These are phyloP conservation scores for Hucho hucho DNA, from an alignment of 2,113 vertebrate genomes.

Conservation along the genomic window DNA sequence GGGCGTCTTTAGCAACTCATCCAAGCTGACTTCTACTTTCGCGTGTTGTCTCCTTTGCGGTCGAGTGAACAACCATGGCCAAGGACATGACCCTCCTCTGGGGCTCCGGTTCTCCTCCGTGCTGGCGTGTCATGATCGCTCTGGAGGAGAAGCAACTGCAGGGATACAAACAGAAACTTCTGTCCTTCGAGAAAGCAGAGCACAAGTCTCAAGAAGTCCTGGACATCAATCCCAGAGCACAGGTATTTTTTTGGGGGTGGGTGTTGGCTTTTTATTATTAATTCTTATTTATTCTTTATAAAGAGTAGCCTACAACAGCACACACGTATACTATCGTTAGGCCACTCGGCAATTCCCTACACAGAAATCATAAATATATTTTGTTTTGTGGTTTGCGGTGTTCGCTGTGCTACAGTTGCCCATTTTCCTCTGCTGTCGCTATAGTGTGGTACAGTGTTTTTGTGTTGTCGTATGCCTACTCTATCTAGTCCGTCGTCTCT, in stretches of 20 bases:
- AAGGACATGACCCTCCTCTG: conserved; percentile 67
- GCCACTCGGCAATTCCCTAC: no score
- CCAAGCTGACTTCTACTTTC: not conserved
- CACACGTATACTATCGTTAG: no score
- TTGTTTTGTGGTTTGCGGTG: no score
- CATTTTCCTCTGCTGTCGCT: no score
- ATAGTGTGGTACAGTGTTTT: no score
- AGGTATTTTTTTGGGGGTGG: no score
- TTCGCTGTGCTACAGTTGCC: no score
- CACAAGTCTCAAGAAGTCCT: conserved; percentile 64
- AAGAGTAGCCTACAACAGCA: no score
- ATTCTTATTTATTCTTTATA: no score
- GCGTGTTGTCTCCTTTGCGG: not conserved
- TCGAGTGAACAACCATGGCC: conserved; percentile 54
- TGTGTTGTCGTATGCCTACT: no score
- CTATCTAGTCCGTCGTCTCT: no score
- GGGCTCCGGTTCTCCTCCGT: conserved; percentile 74
- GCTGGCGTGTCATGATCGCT: conserved; percentile 72
- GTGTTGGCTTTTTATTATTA: not conserved
- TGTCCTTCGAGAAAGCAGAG: conserved; percentile 71
- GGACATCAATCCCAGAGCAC: conserved; percentile 69
- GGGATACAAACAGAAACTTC: conserved; percentile 60
- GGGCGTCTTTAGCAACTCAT: not conserved
- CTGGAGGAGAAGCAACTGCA: conserved; percentile 75
- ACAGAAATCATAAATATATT: no score